Conservation (phyloP, 64 coral and sea anemone species). For the Trachythela sp. region DNA sequence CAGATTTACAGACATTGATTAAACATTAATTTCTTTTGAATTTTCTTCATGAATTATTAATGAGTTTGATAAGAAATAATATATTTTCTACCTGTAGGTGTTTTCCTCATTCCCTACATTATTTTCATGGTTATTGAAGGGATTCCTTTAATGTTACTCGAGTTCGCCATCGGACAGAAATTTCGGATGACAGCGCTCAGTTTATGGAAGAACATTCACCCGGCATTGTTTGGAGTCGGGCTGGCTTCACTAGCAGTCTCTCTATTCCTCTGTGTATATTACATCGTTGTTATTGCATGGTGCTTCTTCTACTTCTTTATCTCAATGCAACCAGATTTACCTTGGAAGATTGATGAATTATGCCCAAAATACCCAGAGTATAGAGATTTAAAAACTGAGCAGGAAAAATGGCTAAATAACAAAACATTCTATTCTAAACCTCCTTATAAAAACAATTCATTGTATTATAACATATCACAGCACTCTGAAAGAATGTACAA, state of each 20-base stretch:
- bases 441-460: neutral
- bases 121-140: neutral
- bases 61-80: too few relatives aligned
- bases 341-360: slow-evolving; percentile 5
- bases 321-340: neutral
- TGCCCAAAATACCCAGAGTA: neutral
- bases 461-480: neutral
- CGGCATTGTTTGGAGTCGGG: slow-evolving; percentile 5
- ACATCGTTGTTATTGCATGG: slow-evolving; percentile 3
- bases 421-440: neutral
- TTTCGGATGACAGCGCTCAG: neutral
- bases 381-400: neutral
- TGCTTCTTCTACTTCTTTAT: neutral
- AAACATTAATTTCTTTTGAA: too few relatives aligned
- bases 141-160: neutral
- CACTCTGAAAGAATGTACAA: neutral
- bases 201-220: neutral
- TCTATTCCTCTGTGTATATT: neutral
- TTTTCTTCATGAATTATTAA: too few relatives aligned
- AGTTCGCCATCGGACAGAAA: slow-evolving; percentile 18
- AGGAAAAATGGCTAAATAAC: neutral
- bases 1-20: too few relatives aligned
- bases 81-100: neutral
- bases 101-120: slow-evolving; percentile 8
- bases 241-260: neutral